Evolutionary conservation across 2,797 vertebrate genomes (phyloP).

Genomic region (Muraenolepis orangiensis): DNA sequence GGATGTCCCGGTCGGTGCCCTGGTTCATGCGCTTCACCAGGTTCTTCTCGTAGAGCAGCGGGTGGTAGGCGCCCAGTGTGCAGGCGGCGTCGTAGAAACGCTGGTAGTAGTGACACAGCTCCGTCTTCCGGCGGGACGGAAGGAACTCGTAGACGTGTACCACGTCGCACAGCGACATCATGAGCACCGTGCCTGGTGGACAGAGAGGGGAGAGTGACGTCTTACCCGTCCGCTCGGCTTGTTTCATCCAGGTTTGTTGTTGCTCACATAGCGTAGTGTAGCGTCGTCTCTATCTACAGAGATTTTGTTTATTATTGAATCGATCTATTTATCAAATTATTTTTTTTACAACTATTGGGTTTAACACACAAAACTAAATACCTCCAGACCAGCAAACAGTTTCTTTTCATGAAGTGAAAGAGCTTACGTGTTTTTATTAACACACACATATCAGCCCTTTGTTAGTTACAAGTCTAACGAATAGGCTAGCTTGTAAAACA

Average conservation of each 20-base stretch:
- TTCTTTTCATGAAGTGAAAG: background rate
- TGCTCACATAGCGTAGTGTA: background rate
- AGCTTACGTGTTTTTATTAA: background rate
- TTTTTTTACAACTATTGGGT: background rate
- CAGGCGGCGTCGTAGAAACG: conserved; percentile 75
- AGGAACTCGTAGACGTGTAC: conserved; percentile 81
- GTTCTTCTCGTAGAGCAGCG: conserved; percentile 80
- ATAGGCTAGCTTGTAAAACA: no score
- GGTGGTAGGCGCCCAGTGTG: conserved; percentile 81
- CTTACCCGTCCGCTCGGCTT: no score
- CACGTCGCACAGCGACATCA: conserved; percentile 79
- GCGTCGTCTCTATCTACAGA: background rate
- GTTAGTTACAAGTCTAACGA: no score
- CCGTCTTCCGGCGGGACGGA: conserved; percentile 74
- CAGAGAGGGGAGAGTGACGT: no score
- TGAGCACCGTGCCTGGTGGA: conserved; percentile 73
- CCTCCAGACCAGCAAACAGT: background rate
- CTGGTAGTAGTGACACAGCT: conserved; percentile 81
- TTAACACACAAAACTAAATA: background rate
- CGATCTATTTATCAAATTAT: no score
- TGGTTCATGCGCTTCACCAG: conserved; percentile 80
- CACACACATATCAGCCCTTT: background rate
- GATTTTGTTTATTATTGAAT: background rate
- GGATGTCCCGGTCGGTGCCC: conserved; percentile 69
- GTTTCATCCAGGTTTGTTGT: no score